Evolutionary conservation across 1,140 invertebrate genomes (phyloP).

Genomic region (Laupala kohalensis): DNA sequence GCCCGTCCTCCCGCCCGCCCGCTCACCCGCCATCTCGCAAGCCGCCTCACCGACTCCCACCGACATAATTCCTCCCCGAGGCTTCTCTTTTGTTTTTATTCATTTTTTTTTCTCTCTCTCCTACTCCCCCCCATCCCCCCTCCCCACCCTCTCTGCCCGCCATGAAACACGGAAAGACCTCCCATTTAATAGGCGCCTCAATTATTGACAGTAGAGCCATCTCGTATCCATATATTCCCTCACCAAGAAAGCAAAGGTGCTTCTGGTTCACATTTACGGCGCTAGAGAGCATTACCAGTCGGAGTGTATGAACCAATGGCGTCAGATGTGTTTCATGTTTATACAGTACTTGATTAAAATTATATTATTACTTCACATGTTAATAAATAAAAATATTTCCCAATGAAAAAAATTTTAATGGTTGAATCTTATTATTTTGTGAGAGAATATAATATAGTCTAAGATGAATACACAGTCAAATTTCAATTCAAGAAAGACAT

Average conservation of each 20-base stretch:
- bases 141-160: constrained; percentile 1
- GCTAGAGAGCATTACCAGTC: not conserved
- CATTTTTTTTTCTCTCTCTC: not conserved
- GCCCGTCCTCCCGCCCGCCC: not conserved
- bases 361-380: too few relatives aligned
- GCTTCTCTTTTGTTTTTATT: constrained; percentile 2
- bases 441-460: too few relatives aligned
- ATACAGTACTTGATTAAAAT: too few relatives aligned
- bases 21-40: not conserved
- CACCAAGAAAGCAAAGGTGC: not conserved
- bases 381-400: too few relatives aligned
- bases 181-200: constrained; percentile 7
- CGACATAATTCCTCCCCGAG: constrained; percentile 5
- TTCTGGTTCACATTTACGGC: not conserved
- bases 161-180: constrained; percentile 5
- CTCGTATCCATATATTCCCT: not conserved
- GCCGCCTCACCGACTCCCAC: constrained; percentile 6
- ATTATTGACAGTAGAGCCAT: constrained; percentile 5
- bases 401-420: too few relatives aligned
- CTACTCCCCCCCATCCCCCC: not conserved
- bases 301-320: not conserved
- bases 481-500: too few relatives aligned
- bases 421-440: too few relatives aligned
- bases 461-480: too few relatives aligned
- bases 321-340: too few relatives aligned